Evolutionary conservation across 2,888 invertebrate genomes (phyloP), one percentile per base, ranked within the genome.

Genomic region (Cryptus viduatorius): DNA sequence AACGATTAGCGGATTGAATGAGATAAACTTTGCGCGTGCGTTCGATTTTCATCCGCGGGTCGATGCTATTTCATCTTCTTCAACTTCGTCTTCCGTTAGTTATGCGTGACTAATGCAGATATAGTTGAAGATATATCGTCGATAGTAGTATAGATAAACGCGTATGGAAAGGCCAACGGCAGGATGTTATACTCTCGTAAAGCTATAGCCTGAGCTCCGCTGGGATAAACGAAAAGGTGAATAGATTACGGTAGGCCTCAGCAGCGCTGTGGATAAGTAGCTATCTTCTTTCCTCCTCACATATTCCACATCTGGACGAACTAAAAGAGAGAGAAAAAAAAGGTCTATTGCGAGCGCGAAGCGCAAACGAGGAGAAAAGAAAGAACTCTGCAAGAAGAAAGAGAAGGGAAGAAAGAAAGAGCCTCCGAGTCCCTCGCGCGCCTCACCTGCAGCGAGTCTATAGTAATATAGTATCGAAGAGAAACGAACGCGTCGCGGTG

Each of bases 401-500:
- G 50, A 31, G 50, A 31, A 69, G 31, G 16, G 31, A 14, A 24
- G 19, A 56, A 64, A 59, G n/a, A 64, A 64, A 37, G 37, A 37
- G 37, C 37, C 24, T 24, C 37, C 50, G 50, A 61, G 31, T 53
- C 53, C 59, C 29, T 59, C 59, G 14, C 24, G 14, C 24, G 59
- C 59, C 29, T 31, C 31, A 59, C 59, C 59, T 59, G 24, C 65
- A 73, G 44, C 72, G 77, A 73, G 82, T 77, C 65, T 76, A 61
- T 68, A 73, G 77, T 73, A 75, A 69, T 19, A 31, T 56, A 44
- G n/a, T 16, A 64, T 48, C 61, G 61, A 64, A 75, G 31, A 46
- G 71, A 73, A 61, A 76, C 83, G 81, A 71, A 84, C 65, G 80
- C 84, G 77, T 76, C 82, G 85, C 85, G 87, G 87, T 89, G 90